Conservation (phyloP, 2,113 vertebrate genomes). For the Crypturellus undulatus region DNA sequence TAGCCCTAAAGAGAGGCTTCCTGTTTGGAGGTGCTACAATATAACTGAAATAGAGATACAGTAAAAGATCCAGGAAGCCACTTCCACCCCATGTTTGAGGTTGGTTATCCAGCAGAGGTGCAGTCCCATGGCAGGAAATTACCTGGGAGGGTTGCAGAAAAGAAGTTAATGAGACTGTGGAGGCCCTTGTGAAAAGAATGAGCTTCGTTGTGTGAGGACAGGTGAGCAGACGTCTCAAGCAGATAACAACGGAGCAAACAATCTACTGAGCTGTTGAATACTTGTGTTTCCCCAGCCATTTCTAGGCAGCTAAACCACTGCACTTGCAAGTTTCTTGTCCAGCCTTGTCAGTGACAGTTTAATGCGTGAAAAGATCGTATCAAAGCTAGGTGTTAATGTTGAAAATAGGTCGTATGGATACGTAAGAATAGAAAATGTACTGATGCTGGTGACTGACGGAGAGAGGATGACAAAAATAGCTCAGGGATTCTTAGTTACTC, state of each 20-base stretch:
- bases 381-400: background rate
- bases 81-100: background rate
- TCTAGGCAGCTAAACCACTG: background rate
- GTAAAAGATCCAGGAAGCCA: background rate
- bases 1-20: background rate
- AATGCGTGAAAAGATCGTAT: background rate
- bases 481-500: background rate
- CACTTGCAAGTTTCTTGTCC: background rate
- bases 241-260: background rate
- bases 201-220: background rate
- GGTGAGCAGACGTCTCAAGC: background rate
- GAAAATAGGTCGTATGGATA: background rate
- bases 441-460: background rate
- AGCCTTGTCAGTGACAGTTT: background rate
- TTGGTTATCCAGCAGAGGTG: background rate
- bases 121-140: background rate
- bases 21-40: background rate
- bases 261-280: background rate
- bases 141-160: background rate
- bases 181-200: background rate
- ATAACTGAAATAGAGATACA: background rate
- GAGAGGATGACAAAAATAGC: background rate
- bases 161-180: background rate
- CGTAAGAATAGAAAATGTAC: background rate
- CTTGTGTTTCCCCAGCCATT: background rate